A percentile compares a stretch with the other conserved stretches of the same genome.
phyloP scores from a whole-genome alignment of 2,113 vertebrate genomes.

The Rhodinocichla rosea region DNA sequence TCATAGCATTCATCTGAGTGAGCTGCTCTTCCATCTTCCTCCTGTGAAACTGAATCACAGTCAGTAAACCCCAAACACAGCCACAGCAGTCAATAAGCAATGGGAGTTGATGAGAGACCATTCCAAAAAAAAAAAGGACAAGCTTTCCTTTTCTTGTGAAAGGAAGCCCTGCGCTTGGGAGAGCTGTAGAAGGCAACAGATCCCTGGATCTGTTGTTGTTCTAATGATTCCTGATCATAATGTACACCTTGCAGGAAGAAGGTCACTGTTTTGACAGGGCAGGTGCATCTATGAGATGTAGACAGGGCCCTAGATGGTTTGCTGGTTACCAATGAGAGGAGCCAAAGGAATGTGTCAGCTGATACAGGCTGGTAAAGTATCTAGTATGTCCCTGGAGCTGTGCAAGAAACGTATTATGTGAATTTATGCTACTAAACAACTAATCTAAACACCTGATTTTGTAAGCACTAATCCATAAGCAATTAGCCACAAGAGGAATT shows the following conservation, averaged over 20 bases:
- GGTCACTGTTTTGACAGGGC: not conserved
- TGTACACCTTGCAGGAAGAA: not conserved
- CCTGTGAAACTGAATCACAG: not conserved
- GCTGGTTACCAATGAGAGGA: not conserved
- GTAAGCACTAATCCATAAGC: not conserved
- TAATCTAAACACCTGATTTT: not conserved
- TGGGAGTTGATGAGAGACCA: not conserved
- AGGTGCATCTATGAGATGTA: not conserved
- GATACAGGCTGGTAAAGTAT: not conserved
- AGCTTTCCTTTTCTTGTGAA: not conserved
- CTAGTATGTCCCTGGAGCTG: not conserved
- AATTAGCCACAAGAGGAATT: not conserved
- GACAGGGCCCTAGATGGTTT: not conserved
- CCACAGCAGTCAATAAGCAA: fast-evolving
- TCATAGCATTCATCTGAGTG: fast-evolving
- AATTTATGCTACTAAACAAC: not conserved
- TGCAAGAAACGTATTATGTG: not conserved
- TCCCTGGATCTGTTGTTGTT: not conserved
- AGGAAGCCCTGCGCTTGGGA: not conserved
- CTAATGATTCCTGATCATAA: not conserved
- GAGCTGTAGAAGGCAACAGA: not conserved
- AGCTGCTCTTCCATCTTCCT: not conserved
- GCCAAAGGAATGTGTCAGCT: not conserved
- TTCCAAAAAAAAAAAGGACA: not conserved
- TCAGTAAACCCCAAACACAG: not conserved